Evolutionary conservation across 2,113 vertebrate species (phyloP).

Genomic region (Machaerirhynchus nigripectus): DNA sequence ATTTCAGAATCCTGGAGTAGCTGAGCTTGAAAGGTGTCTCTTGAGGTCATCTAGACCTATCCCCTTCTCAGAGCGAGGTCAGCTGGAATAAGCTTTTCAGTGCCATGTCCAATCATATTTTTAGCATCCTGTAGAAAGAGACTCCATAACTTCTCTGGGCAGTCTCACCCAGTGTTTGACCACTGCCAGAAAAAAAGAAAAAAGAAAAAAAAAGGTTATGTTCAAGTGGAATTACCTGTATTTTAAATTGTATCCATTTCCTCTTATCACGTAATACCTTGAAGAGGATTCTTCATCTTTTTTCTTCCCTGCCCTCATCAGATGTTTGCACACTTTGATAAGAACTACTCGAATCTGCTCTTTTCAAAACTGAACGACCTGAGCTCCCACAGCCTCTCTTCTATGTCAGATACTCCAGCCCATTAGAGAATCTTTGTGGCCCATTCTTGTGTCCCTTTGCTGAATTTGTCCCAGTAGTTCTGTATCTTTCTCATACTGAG

Average conservation of each 20-base stretch:
- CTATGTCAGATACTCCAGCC: not conserved
- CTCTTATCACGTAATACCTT: not conserved
- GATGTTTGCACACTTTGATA: not conserved
- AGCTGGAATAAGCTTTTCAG: not conserved
- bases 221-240: not conserved
- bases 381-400: not conserved
- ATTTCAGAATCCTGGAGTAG: not conserved
- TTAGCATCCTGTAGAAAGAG: not conserved
- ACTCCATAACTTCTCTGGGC: not conserved
- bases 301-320: not conserved
- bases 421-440: not conserved
- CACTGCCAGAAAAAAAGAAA: not conserved
- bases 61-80: not conserved
- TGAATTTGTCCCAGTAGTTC: not conserved
- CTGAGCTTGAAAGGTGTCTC: not conserved
- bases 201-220: rapidly evolving
- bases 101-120: not conserved
- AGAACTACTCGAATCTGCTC: not conserved
- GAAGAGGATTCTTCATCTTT: not conserved
- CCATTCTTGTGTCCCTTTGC: not conserved
- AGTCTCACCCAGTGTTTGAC: not conserved
- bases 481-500: not conserved
- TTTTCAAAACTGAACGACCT: not conserved
- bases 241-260: not conserved
- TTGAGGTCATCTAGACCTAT: not conserved